Conservation (phyloP, 2,888 invertebrate species). For the Dromius quadrimaculatus region DNA sequence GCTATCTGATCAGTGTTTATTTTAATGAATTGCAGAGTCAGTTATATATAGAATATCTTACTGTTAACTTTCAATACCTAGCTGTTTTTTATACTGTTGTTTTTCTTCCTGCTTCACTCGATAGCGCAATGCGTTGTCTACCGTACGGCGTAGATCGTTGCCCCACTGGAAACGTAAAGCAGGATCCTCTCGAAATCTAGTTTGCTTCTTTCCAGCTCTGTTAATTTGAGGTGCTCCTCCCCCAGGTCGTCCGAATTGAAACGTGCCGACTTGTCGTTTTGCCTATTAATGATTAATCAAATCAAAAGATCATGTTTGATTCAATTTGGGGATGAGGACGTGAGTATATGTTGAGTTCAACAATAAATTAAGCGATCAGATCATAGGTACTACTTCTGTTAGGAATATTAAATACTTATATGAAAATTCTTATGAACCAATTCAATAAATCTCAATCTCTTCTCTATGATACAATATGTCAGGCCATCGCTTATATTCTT, state of each 20-base stretch:
- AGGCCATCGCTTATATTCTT: too few species aligned
- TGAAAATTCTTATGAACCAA: too few species aligned
- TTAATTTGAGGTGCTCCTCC: conserved; percentile 64
- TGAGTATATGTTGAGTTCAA: too few species aligned
- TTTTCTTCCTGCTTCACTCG: conserved; percentile 71
- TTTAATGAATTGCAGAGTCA: too few species aligned
- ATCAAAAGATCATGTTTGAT: not conserved
- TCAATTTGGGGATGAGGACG: too few species aligned
- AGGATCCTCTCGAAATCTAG: conserved; percentile 71
- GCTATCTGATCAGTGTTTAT: too few species aligned
- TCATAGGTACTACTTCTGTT: too few species aligned
- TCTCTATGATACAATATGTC: too few species aligned
- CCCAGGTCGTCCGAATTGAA: conserved; percentile 62
- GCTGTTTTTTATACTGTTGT: conserved; percentile 71
- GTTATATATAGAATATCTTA: conserved; percentile 18
- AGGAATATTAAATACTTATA: too few species aligned
- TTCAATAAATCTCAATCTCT: too few species aligned
- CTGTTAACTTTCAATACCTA: conserved; percentile 67
- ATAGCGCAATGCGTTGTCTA: conserved; percentile 80
- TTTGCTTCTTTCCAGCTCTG: conserved; percentile 62
- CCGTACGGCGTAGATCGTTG: conserved; percentile 72
- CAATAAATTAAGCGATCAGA: too few species aligned
- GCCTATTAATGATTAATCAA: conserved; percentile 56
- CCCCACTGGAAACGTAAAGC: conserved; percentile 73
- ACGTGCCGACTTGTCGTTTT: conserved; percentile 61